Evolutionary conservation across 2,888 invertebrate genomes (phyloP).

Genomic region (Anthrax anthrax): DNA sequence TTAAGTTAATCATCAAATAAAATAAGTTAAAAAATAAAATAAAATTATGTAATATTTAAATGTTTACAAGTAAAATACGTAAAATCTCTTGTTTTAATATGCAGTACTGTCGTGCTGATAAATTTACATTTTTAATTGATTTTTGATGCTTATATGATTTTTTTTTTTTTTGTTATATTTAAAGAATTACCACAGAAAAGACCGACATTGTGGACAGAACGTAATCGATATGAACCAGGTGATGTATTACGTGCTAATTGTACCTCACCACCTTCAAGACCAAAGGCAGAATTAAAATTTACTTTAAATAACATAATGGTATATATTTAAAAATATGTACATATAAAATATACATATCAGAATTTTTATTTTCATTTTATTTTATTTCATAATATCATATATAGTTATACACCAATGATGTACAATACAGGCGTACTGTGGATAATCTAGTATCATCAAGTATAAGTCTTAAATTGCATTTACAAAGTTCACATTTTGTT

Average conservation of each 20-base stretch:
- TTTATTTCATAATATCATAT: conserved; percentile 4
- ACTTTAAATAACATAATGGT: conserved; percentile 65
- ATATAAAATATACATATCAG: too few species aligned
- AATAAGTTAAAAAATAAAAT: too few species aligned
- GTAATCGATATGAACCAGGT: conserved; percentile 58
- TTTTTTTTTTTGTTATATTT: too few species aligned
- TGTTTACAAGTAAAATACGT: too few species aligned
- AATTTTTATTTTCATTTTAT: too few species aligned
- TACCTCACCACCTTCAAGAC: conserved; percentile 62
- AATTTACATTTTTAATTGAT: too few species aligned
- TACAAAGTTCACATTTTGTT: conserved; percentile 32
- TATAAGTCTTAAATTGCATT: conserved; percentile 28
- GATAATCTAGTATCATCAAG: conserved; percentile 32
- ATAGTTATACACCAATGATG: conserved; percentile 29
- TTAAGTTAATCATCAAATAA: too few species aligned
- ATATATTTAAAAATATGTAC: conserved; percentile 27
- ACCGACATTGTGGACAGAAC: conserved; percentile 56
- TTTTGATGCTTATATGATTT: too few species aligned
- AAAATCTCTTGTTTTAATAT: too few species aligned
- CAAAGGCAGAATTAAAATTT: conserved; percentile 58
- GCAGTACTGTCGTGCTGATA: too few species aligned
- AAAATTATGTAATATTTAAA: too few species aligned
- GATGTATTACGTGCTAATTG: conserved; percentile 65
- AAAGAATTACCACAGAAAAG: conserved; percentile 55
- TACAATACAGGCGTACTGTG: conserved; percentile 29